Evolutionary conservation across 2,888 invertebrate species (phyloP), one percentile per base, ranked within the genome.

Genomic region (Ernsta delagoae): DNA sequence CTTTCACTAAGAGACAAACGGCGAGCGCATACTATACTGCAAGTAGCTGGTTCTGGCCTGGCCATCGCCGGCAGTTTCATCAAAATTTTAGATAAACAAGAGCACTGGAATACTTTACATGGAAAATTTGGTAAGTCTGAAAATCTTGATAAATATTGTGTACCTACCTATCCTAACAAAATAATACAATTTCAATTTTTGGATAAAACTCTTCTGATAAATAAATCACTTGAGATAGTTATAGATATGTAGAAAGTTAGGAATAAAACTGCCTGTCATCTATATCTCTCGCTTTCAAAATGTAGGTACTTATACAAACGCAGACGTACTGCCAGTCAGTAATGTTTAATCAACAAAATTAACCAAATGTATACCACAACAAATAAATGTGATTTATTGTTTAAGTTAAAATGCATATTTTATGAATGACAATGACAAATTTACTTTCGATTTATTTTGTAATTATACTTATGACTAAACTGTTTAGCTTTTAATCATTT

Each of bases 21-120:
- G 39, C 82, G 88, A 7, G 82, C 83, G 0, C 92, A 92, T 72
- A 87, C 86, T 78, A 75, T 89, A 6, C 74, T 92, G 16, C 91
- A 90, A 73, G 73, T 88, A 4, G 1, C 83, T 0, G 92, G 92
- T 0, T 88, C 91, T 1, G 81, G 72, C 1, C 71, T 92, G 8
- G 90, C 90, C 3, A 81, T 92, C 3, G 79, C 74, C 16, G 92
- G 92, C 6, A 83, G 82, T 71, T 75, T 90, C 53, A 71, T 86
- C 36, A 86, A 81, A 72, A 84, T 82, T 12, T 4, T 82, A 0
- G 79, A 83, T 61, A 86, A 86, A 67, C 11, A 31, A 2, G 24
- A n/a, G 0, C 72, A 78, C 39, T 90, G 84, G 81, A 75, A 84
- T 50, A 83, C 87, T 4, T 62, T 82, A 0, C 92, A 92, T 70